Evolutionary conservation across 1,140 invertebrate species (phyloP), one percentile per base, ranked within the genome.

Genomic region (Zaprionus camerounensis): DNA sequence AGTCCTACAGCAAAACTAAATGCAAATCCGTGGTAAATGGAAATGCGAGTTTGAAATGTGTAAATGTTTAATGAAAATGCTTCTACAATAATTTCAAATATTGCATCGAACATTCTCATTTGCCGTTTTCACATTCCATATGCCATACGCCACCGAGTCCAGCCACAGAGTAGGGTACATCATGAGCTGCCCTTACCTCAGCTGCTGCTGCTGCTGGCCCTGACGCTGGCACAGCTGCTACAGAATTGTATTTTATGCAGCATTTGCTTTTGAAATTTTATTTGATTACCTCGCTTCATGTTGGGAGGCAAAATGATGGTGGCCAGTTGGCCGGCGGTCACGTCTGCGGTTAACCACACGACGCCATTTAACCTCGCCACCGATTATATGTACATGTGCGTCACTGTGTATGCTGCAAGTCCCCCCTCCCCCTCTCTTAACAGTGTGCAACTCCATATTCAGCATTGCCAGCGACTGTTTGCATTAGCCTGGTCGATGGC

Each of bases 221-320:
- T 46, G 15, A 15, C 5, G 1, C 1, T 22, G 49, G 6, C 49
- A 22, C 61, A 34, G 11, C 28, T 41, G 34, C 22, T 49, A 46
- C 57, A 31, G 20, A 26, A 26, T 36, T 65, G 62, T 38, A 71
- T 31, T 65, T 56, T 3, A 31, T 20, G 53, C 28, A 57, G 49
- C 61, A 64, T 41, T 63, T 26, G 31, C 24, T 58, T 44, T 31
- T 46, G 49, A 74, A 38, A 75, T 70, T 70, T 75, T 63, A 75
- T 71, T 75, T 75, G 66, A 70, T 74, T 74, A 74, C 58, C 71
- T 68, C 55, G 66, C 71, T 68, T 41, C 38, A 49, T 58, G 41
- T 34, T 41, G 34, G 56, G 13, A 56, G 34, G 26, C 57, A 49
- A 15, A 62, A 34, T 28, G 46, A 51, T 61, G 49, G 26, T 20